These are phyloP conservation scores for Saguinus imperator DNA, from an alignment of 2,113 vertebrate genomes.

Conservation along the genomic window DNA sequence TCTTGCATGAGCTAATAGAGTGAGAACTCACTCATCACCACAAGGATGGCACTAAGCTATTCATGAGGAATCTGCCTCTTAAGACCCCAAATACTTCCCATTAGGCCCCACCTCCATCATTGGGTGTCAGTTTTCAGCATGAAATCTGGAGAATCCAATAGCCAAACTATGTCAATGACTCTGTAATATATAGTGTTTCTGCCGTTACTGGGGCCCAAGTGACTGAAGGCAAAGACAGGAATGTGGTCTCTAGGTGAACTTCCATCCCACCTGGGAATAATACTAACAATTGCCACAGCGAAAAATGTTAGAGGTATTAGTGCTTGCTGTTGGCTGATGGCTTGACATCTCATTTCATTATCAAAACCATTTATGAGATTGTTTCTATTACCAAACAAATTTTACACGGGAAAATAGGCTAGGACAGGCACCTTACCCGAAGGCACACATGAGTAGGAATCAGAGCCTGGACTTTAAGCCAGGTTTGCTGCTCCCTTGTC, in stretches of 20 bases:
- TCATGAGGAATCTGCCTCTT: too few relatives aligned
- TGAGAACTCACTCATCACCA: too few relatives aligned
- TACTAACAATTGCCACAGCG: not conserved
- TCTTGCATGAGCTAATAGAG: too few relatives aligned
- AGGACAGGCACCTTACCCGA: not conserved
- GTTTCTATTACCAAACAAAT: not conserved
- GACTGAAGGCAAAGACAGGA: not conserved
- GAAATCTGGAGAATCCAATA: too few relatives aligned
- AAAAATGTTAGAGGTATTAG: not conserved
- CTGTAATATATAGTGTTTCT: not conserved
- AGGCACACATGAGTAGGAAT: not conserved
- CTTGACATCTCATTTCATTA: slow-evolving; percentile 2
- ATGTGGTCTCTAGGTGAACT: not conserved
- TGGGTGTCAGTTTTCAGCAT: too few relatives aligned
- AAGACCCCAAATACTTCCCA: too few relatives aligned
- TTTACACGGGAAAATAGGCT: not conserved
- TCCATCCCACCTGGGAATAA: not conserved
- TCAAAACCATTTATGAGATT: not conserved
- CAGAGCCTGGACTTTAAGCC: not conserved
- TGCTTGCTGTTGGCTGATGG: not conserved
- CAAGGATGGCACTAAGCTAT: too few relatives aligned
- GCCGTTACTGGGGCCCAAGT: not conserved
- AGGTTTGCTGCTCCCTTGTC: not conserved
- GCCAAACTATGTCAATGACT: not conserved
- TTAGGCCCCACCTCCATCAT: too few relatives aligned